Conservation (phyloP, 2,888 invertebrate genomes). For the Noctua pronuba region DNA sequence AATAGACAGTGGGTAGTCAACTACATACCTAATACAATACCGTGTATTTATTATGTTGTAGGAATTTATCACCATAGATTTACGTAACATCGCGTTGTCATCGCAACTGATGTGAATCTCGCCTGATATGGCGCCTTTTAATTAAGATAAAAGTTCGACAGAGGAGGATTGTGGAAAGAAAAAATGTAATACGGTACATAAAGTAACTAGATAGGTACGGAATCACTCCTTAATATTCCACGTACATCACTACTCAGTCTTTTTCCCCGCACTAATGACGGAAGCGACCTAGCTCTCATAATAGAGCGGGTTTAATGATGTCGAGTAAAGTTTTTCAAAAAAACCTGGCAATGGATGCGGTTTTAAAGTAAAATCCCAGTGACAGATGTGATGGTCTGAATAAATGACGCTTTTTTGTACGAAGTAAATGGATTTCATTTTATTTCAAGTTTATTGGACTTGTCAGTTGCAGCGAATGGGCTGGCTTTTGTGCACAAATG, state of each 20-base stretch:
- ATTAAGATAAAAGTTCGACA: not conserved
- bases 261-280: constrained; percentile 37
- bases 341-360: not conserved
- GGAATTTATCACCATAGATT: no score
- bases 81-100: not conserved
- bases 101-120: not conserved
- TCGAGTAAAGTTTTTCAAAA: constrained; percentile 29
- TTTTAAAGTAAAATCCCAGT: constrained; percentile 25
- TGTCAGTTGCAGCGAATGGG: constrained; percentile 12
- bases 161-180: not conserved
- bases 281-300: constrained; percentile 29
- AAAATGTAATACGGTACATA: not conserved
- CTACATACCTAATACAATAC: no score
- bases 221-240: not conserved
- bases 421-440: constrained; percentile 12
- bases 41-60: no score
- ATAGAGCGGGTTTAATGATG: constrained; percentile 37
- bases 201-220: not conserved
- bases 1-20: no score
- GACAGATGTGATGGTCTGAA: constrained; percentile 27
- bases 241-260: not conserved
- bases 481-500: not conserved
- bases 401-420: constrained; percentile 8
- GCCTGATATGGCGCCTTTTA: not conserved
- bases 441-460: not conserved